Evolutionary conservation across 2,113 vertebrate genomes (phyloP), one percentile per base, ranked within the genome.

Genomic region (Gymnocephalus cernua): DNA sequence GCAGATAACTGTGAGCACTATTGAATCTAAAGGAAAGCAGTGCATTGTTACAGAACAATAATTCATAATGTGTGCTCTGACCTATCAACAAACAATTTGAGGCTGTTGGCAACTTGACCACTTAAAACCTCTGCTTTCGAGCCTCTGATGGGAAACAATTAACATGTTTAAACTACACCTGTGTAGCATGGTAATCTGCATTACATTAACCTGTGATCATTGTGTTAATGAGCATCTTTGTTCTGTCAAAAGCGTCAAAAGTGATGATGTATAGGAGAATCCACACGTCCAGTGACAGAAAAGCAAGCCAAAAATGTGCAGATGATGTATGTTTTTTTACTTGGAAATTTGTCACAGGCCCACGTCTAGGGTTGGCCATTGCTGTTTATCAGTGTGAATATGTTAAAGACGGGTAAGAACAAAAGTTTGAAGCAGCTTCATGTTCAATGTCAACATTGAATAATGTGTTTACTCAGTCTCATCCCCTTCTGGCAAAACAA

Each of bases 391-490:
- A 54, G 12, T 19, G 59, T 66, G n/a, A 48, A 45, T 53, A 74
- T 50, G 47, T 59, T 68, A 59, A 64, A 44, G 67, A 51, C 9
- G 1, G 41, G 32, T 38, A 54, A 70, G 50, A 65, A 70, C 1
- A 45, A 58, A 64, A 47, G 9, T 73, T 59, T 35, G 35, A 47
- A 38, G 71, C n/a, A 23, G 67, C 62, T 35, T 54, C 18, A 77
- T 11, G 16, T 77, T 57, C n/a, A n/a, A n/a, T n/a, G 67, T 62
- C 59, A 82, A 4, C 44, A 16, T n/a, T 47, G 75, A 91, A 74
- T 82, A 76, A 86, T 90, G 84, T 86, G 88, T 93, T 93, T 92
- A 84, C 74, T 35, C 70, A 66, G 71, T 73, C 27, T 68, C 44
- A 38, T 79, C 59, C 21, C 56, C 72, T 75, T 51, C 77, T 53